These are phyloP conservation scores for Drosophila kikkawai DNA, from an alignment of 1,140 invertebrate genomes.

Conservation along the genomic window DNA sequence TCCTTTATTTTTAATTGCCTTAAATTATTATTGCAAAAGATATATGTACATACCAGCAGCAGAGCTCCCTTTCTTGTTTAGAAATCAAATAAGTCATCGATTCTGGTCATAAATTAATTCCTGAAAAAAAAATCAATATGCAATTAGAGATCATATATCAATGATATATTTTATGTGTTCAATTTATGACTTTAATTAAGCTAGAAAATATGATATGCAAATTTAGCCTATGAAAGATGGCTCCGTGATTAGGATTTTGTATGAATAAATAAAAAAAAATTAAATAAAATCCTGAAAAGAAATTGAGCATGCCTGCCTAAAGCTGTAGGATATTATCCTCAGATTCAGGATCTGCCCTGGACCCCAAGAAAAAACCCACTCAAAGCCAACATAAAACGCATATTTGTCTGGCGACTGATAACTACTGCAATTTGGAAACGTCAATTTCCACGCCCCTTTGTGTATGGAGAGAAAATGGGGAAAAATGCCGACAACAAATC, in stretches of 20 bases:
- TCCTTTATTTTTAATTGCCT: too few relatives aligned
- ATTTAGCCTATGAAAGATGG: neutral
- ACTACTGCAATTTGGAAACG: slow-evolving; percentile 6
- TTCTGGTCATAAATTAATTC: neutral
- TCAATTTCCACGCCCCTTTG: neutral
- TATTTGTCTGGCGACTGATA: slow-evolving; percentile 12
- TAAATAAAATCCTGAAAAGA: neutral
- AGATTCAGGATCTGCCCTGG: neutral
- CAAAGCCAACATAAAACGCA: neutral
- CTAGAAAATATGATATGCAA: neutral
- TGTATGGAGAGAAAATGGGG: slow-evolving; percentile 2
- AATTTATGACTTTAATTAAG: slow-evolving; percentile 1
- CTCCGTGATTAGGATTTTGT: neutral
- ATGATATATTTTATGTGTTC: neutral
- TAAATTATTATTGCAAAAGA: too few relatives aligned
- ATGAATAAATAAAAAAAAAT: neutral
- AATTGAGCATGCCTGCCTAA: neutral
- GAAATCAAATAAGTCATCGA: neutral
- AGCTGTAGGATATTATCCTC: neutral
- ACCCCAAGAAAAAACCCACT: neutral
- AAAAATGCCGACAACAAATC: slow-evolving; percentile 23
- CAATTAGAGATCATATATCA: neutral
- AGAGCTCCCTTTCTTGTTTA: neutral
- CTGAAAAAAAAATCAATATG: neutral
- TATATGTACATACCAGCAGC: too few relatives aligned